Conservation (phyloP, 2,797 vertebrate genomes). For the Oreochromis grahami region DNA sequence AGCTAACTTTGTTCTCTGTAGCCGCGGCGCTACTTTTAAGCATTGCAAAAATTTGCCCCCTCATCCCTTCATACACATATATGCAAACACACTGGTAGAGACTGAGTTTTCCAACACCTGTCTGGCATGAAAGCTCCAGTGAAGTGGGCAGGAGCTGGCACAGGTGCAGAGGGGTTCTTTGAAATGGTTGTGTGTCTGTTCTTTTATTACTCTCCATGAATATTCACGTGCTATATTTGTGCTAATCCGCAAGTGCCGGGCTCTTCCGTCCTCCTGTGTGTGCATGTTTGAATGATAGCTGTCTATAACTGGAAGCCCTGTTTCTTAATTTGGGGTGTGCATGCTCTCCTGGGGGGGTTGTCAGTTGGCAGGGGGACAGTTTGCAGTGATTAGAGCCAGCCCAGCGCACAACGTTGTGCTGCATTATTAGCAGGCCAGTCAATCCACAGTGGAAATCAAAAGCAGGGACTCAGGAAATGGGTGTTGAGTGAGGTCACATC, state of each 20-base stretch:
- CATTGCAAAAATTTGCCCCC: neutral
- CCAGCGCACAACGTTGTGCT: constrained; percentile 5
- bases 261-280: neutral
- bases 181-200: neutral
- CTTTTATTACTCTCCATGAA: constrained; percentile 3
- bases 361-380: constrained; percentile 41
- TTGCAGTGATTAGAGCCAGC: constrained; percentile 60
- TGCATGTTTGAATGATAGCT: constrained; percentile 19
- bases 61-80: constrained; percentile 3
- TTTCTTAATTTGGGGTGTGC: constrained; percentile 58
- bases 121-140: constrained; percentile 33
- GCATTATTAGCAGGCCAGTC: constrained; percentile 64
- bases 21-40: neutral
- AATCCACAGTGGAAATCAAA: constrained; percentile 83
- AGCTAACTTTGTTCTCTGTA: constrained; percentile 33
- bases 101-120: constrained; percentile 45
- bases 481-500: constrained; percentile 74
- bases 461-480: constrained; percentile 76
- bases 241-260: neutral
- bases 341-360: constrained; percentile 40
- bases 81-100: neutral
- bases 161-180: constrained; percentile 10
- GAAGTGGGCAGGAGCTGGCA: constrained; percentile 30
- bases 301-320: constrained; percentile 58
- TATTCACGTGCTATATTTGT: constrained; percentile 7